Percentiles rank a stretch among this genome's conserved stretches.
phyloP scores from a whole-genome alignment of 2,113 vertebrate species.

The Nesogale talazaci region DNA sequence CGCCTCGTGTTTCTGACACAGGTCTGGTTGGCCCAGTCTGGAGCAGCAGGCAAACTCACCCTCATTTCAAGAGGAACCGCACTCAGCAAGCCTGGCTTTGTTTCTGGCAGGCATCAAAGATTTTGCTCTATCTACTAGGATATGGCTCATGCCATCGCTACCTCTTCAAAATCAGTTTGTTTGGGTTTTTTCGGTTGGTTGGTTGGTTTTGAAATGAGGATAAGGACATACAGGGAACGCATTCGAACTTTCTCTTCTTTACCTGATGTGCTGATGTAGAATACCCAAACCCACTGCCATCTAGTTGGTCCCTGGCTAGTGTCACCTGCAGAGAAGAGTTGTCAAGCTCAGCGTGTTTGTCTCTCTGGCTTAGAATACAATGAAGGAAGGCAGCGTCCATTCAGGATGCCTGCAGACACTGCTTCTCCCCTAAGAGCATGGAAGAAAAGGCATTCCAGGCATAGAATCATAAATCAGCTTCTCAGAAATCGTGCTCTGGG shows the following conservation, averaged over 20 bases:
- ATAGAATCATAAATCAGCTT: conserved; percentile 20
- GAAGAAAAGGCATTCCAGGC: conserved; percentile 35
- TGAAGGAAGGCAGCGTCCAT: background rate
- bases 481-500: conserved; percentile 64
- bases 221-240: conserved; percentile 17
- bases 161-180: conserved; percentile 12
- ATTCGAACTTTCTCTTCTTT: background rate
- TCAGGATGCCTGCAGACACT: conserved; percentile 53
- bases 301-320: no score
- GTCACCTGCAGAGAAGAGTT: no score
- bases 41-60: background rate
- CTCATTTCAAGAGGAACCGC: background rate
- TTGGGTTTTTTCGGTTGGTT: no score
- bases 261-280: conserved; percentile 21
- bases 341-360: conserved; percentile 53
- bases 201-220: conserved; percentile 44
- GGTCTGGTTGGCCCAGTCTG: background rate
- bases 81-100: conserved; percentile 1
- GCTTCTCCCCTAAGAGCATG: background rate
- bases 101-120: background rate
- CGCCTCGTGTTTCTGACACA: background rate
- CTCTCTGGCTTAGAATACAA: conserved; percentile 42
- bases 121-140: background rate
- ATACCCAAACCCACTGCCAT: background rate
- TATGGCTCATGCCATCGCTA: background rate